A percentile compares a stretch with the other conserved stretches of the same genome.
Conservation (phyloP, 2,888 invertebrate genomes). For the Desoria tigrina region DNA sequence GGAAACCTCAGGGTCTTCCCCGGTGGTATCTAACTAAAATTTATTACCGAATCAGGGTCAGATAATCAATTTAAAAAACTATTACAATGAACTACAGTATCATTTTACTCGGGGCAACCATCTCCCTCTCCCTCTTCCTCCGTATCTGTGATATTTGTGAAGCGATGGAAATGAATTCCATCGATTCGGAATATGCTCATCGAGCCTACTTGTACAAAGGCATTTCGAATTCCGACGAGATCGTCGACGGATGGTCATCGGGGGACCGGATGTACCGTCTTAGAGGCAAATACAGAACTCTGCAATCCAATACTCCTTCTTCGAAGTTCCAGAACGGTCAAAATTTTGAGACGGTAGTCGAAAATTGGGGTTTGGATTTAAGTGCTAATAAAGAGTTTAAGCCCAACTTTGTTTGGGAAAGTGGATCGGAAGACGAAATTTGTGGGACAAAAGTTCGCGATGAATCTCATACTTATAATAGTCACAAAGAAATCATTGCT, state of each 20-base stretch:
- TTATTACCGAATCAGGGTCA: constrained; percentile 1
- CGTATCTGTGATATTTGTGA: constrained; percentile 34
- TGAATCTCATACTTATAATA: background rate
- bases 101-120: constrained; percentile 44
- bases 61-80: background rate
- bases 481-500: background rate
- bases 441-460: background rate
- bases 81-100: constrained; percentile 47
- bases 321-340: too few species aligned
- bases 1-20: constrained; percentile 16
- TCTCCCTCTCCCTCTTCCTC: constrained; percentile 46
- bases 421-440: background rate
- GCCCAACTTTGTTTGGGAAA: background rate
- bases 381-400: too few species aligned
- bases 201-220: too few species aligned
- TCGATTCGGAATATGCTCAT: constrained; percentile 1
- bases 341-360: too few species aligned
- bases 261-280: background rate
- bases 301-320: too few species aligned
- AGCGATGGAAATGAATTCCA: constrained; percentile 23
- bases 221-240: too few species aligned
- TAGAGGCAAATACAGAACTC: background rate
- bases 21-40: constrained; percentile 18
- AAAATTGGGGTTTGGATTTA: too few species aligned
- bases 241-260: background rate